Conservation (phyloP, 2,888 invertebrate genomes). For the Ochlodes sylvanus region DNA sequence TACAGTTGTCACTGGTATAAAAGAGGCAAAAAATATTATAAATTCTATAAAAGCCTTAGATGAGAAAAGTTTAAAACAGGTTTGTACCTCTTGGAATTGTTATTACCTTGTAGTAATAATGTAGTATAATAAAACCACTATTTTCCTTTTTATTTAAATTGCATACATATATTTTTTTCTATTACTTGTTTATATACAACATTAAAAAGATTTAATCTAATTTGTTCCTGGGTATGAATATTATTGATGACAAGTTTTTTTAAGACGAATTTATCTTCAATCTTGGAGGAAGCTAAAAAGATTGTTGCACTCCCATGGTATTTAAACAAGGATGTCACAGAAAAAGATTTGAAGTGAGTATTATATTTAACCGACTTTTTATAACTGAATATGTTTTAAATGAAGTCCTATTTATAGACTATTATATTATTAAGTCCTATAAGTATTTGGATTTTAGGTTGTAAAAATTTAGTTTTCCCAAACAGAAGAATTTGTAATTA, state of each 20-base stretch:
- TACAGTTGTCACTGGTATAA: slow-evolving; percentile 59
- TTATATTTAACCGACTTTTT: no score
- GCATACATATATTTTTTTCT: no score
- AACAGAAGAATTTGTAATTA: no score
- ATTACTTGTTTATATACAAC: no score
- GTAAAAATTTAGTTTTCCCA: no score
- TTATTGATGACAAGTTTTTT: slow-evolving; percentile 42
- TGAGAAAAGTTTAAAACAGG: slow-evolving; percentile 60
- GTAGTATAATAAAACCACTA: background rate
- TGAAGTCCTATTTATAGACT: no score
- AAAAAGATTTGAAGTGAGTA: slow-evolving; percentile 65
- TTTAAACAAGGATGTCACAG: slow-evolving; percentile 58
- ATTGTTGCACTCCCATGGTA: slow-evolving; percentile 67
- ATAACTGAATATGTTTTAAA: no score
- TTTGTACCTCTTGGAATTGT: slow-evolving; percentile 41
- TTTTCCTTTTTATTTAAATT: no score
- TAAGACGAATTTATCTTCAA: slow-evolving; percentile 63
- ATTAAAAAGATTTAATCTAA: no score
- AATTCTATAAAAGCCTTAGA: slow-evolving; percentile 49
- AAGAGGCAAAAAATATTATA: slow-evolving; percentile 53
- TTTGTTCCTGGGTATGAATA: background rate
- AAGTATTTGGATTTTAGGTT: no score
- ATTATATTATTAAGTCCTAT: no score
- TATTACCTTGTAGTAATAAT: no score
- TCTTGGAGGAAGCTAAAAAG: slow-evolving; percentile 65